phyloP scores from a whole-genome alignment of 1,140 invertebrate genomes.

The Drosophila orosa region DNA sequence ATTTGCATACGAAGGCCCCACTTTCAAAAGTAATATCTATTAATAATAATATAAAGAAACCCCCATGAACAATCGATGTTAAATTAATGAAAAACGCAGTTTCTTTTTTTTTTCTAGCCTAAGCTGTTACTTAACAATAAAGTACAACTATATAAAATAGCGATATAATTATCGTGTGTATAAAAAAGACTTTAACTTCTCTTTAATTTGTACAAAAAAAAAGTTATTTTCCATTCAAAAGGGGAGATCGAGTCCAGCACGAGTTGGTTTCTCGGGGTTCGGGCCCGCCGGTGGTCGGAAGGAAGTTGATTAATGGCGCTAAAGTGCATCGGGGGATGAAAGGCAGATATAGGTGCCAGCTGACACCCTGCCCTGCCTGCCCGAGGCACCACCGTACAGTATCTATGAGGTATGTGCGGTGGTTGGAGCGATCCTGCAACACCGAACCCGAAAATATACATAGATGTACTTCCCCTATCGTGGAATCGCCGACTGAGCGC shows the following conservation, averaged over 20 bases:
- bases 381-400: conserved; percentile 5
- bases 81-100: not conserved
- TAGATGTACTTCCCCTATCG: not conserved
- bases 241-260: conserved; percentile 13
- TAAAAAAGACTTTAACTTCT: not conserved
- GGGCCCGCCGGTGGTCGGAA: not conserved
- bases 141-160: conserved; percentile 33
- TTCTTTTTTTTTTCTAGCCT: conserved; percentile 23
- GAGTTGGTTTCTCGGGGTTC: not conserved
- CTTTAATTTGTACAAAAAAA: not conserved
- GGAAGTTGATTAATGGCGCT: conserved; percentile 38
- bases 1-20: not conserved
- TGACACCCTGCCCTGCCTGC: conserved; percentile 1
- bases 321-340: conserved; percentile 30
- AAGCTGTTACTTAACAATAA: conserved; percentile 31
- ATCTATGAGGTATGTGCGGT: conserved; percentile 1
- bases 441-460: conserved; percentile 12
- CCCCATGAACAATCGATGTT: not conserved
- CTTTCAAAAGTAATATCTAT: not conserved
- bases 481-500: conserved; percentile 50
- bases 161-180: conserved; percentile 15
- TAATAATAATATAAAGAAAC: not conserved
- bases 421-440: conserved; percentile 29
- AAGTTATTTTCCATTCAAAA: not conserved
- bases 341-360: conserved; percentile 27